Conservation (phyloP, 2,888 invertebrate genomes). For the Pteria penguin region DNA sequence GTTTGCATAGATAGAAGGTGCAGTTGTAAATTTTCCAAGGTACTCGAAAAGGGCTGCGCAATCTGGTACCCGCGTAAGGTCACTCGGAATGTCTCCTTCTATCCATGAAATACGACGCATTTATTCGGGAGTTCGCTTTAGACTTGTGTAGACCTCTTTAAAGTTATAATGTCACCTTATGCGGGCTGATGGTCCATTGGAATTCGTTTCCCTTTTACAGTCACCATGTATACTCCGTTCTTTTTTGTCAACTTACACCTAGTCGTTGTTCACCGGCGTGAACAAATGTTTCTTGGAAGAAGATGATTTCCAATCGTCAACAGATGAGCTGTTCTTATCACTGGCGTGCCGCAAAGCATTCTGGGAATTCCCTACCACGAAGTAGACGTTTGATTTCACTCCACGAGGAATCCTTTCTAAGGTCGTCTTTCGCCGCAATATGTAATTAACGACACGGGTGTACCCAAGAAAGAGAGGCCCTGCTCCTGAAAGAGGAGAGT, state of each 20-base stretch:
- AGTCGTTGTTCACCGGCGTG: not conserved
- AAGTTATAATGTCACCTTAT: not conserved
- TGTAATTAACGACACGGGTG: not conserved
- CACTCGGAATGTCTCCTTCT: not conserved
- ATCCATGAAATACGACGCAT: conserved; percentile 20
- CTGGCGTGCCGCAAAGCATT: not conserved
- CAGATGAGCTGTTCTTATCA: not conserved
- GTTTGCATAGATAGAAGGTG: not conserved
- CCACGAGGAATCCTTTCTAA: not conserved
- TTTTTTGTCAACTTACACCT: not conserved
- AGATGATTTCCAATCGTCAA: conserved; percentile 1
- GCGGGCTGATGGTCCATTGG: conserved; percentile 17
- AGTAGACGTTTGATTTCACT: not conserved
- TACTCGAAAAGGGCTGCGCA: not conserved
- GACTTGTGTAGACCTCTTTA: not conserved
- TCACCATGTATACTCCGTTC: not conserved
- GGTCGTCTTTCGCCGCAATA: not conserved
- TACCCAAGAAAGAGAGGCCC: too few species aligned
- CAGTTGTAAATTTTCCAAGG: not conserved
- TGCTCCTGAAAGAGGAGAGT: not conserved
- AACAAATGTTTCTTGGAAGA: conserved; percentile 2
- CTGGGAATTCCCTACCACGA: not conserved
- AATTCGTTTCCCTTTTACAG: conserved; percentile 9
- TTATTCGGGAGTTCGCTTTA: not conserved
- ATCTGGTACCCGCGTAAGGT: not conserved